Evolutionary conservation across 2,888 invertebrate species (phyloP), one percentile per base, ranked within the genome.

Genomic region (Hirtodrosophila alboralis): DNA sequence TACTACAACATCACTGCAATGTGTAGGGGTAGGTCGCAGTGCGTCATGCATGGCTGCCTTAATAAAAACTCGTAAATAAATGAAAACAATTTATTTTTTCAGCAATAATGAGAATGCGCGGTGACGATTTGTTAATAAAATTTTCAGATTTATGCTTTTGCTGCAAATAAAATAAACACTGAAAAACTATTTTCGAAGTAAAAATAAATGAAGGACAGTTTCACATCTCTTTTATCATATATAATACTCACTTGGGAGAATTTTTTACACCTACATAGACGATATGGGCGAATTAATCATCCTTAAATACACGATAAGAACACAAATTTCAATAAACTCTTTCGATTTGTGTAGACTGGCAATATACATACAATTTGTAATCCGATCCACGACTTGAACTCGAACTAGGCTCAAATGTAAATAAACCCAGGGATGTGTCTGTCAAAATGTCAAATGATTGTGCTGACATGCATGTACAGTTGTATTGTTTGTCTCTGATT

Each of bases 361-460:
- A 6, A 36, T 12, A 21, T 14, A 3, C 16, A 21, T 14, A 41
- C 12, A 44, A 59, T 62, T 53, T 60, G 79, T 63, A 79, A 84
- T 49, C 10, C 56, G 79, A 79, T 41, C 53, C 47, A 52, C 33
- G 63, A 51, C 69, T 54, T 45, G 47, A 54, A 78, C 72, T 64
- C 61, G 52, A 61, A 57, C 70, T 40, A 52, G 56, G 60, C 61
- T 56, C 59, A 51, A 21, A 45, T 37, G 13, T 34, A 52, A 5
- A 43, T 43, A 54, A 28, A 51, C 9, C 13, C 38, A 13, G 33
- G 33, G 28, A 64, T 51, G 45, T 48, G 52, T 40, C 78, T 81
- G 84, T 81, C 81, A 84, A 75, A 84, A 81, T 81, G 84, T 81
- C 80, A 81, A 81, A 84, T 81, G 84, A 77, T 73, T 75, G 41